A percentile compares a stretch with the other conserved stretches of the same genome.
Conservation (phyloP, 2,888 invertebrate species). For the Allygus modestus region DNA sequence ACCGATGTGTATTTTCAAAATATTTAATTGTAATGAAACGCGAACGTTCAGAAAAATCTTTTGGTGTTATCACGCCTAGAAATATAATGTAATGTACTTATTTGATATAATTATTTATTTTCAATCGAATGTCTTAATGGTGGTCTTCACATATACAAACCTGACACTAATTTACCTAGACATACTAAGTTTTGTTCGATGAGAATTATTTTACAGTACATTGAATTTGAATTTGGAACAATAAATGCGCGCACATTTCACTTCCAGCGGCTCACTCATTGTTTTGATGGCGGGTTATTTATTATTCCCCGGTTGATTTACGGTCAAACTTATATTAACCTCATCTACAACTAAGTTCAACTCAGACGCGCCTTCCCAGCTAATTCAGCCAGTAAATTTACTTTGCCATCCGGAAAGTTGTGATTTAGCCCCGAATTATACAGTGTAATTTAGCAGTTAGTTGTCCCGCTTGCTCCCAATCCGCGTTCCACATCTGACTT, state of each 20-base stretch:
- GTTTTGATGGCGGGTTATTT: constrained; percentile 26
- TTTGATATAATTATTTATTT: too few species aligned
- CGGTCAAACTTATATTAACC: constrained; percentile 47
- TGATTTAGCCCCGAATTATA: constrained; percentile 40
- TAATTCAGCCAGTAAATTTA: constrained; percentile 33
- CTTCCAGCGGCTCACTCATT: not conserved
- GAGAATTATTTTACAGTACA: too few species aligned
- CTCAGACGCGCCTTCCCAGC: constrained; percentile 10
- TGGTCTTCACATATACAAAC: too few species aligned
- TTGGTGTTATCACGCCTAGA: too few species aligned
- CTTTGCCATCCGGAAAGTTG: constrained; percentile 46
- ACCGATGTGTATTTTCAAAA: too few species aligned
- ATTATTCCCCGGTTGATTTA: constrained; percentile 26
- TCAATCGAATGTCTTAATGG: too few species aligned
- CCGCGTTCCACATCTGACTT: not conserved
- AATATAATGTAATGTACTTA: too few species aligned
- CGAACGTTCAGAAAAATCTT: too few species aligned
- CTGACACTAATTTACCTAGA: too few species aligned
- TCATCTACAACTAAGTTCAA: constrained; percentile 45
- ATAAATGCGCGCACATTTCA: not conserved
- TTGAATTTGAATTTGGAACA: too few species aligned
- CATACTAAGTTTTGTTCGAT: too few species aligned
- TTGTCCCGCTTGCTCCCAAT: not conserved
- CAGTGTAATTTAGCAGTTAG: constrained; percentile 28
- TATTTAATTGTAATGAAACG: too few species aligned